These are phyloP conservation scores for Nycticorax nycticorax DNA, from an alignment of 2,113 vertebrate genomes.

Conservation along the genomic window DNA sequence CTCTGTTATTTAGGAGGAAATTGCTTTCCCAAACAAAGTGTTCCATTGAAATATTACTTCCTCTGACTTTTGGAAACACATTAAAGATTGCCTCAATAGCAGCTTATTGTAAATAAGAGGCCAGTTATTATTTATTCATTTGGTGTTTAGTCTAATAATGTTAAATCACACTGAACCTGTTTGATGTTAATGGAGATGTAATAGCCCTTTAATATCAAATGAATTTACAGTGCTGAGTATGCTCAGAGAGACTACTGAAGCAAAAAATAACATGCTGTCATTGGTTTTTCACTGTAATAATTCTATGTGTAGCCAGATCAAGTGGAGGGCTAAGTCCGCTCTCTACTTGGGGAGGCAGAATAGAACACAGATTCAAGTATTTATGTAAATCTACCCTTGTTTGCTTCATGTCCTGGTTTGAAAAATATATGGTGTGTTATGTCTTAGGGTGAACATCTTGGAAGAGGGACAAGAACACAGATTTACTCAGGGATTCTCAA, in stretches of 20 bases:
- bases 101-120: not conserved
- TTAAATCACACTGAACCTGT: not conserved
- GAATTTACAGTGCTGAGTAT: not conserved
- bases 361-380: not conserved
- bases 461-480: constrained; percentile 91
- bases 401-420: not conserved
- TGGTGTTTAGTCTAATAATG: not conserved
- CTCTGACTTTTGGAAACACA: not conserved
- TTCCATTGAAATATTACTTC: constrained; percentile 18
- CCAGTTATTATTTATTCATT: not conserved
- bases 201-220: not conserved
- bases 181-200: not conserved
- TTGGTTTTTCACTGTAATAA: not conserved
- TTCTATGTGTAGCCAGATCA: not conserved
- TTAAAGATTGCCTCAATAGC: not conserved
- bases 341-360: not conserved
- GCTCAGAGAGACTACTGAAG: not conserved
- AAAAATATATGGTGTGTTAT: not conserved
- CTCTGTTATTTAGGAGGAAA: constrained; percentile 10
- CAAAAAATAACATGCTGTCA: not conserved
- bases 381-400: not conserved
- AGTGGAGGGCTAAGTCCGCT: not conserved
- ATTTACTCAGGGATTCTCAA: constrained; percentile 88
- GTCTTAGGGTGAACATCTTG: constrained; percentile 89
- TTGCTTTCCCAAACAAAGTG: not conserved